Evolutionary conservation across 2,797 vertebrate species (phyloP).

Genomic region (Crocidura indochinensis): DNA sequence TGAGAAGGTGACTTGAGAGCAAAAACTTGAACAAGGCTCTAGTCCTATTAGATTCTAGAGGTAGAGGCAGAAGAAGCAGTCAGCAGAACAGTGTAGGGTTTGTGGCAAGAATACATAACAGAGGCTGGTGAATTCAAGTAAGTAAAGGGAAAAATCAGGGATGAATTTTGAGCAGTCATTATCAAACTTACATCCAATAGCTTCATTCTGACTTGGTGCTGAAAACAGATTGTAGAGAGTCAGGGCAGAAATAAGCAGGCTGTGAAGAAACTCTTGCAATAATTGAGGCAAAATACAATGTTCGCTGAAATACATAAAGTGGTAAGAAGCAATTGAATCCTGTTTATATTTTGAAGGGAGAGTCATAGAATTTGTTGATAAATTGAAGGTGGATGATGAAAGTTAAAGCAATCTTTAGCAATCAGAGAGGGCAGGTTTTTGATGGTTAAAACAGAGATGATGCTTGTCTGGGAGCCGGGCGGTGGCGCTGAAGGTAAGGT

Average conservation of each 20-base stretch:
- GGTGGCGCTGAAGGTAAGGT: too few relatives aligned
- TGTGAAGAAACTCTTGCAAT: not conserved
- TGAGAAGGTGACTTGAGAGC: conserved; percentile 19
- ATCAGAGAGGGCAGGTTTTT: too few relatives aligned
- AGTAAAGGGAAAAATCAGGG: not conserved
- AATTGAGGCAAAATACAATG: not conserved
- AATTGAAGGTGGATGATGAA: not conserved
- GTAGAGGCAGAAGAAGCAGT: conserved; percentile 4
- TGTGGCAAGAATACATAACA: not conserved
- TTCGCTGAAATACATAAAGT: not conserved
- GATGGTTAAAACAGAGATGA: too few relatives aligned
- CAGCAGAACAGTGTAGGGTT: not conserved
- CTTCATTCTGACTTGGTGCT: not conserved
- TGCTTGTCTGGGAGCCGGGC: not conserved
- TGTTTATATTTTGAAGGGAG: not conserved
- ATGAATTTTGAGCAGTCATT: not conserved
- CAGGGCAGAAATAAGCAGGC: not conserved
- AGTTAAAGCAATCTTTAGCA: not conserved
- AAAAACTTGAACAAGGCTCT: not conserved
- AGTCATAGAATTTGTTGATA: not conserved
- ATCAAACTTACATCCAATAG: not conserved
- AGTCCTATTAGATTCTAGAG: not conserved
- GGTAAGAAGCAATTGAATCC: not conserved
- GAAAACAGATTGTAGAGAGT: not conserved
- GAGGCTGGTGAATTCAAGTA: not conserved